Base-by-base conservation (phyloP, 2,113 vertebrate species). In the Equus przewalskii region DNA sequence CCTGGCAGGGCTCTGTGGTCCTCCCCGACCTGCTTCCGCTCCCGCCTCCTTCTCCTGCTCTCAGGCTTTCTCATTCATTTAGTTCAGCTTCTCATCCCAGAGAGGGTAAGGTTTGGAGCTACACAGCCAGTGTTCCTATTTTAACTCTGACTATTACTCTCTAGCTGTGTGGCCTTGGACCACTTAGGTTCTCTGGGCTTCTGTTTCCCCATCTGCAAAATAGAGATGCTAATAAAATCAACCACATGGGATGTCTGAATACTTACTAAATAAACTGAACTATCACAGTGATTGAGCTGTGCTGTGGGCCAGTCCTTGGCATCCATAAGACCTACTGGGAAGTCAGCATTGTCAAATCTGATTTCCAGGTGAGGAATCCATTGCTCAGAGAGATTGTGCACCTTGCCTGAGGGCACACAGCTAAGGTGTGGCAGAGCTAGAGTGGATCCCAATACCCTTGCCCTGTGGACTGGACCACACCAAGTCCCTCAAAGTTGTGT, bases 151-250 rank as follows among this genome's bases (percentile, higher is more conserved):
- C 44, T 30, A 0, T 70, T 62, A 24, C 62, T 46, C 3, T 24
- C 41, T 21, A 12, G 9, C 30, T 28, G 26, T n/a, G 24, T 46
- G 11, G 58, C 33, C 15, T 65, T 82, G 28, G 46, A 75, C 7
- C 16, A 36, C 28, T 64, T 56, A 13, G 41, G 11, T 69, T 96
- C 65, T 56, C 16, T 84, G 33, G 1, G 10, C 26, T 26, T 73
- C 78, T 15, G 12, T 69, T 95, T 76, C 65, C 80, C 82, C 41
- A 54, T 44, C 49, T 80, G 36, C 51, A 62, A 96, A 89, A 70
- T 24, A 69, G 51, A 54, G 7, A 82, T 0, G 5, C 49, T 72
- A 70, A 28, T 21, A 67, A 44, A 65, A 21, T 86, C 78, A 80
- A 33, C 46, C 49, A 46, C 51, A 15, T 0, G 15, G 30, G 30